Conservation (phyloP, 2,113 vertebrate genomes). For the Antechinus flavipes region DNA sequence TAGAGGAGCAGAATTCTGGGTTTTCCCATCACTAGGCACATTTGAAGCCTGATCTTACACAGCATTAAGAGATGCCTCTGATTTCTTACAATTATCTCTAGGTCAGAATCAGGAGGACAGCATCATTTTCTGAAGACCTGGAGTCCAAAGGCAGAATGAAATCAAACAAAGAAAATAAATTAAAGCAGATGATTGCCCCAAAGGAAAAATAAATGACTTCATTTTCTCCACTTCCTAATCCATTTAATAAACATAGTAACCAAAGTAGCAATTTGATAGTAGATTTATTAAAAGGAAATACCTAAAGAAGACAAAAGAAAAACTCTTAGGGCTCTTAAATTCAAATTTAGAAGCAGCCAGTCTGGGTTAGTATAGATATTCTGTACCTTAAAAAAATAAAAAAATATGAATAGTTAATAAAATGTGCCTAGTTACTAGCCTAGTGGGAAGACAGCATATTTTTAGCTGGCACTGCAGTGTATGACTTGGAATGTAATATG, state of each 20-base stretch:
- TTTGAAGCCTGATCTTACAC: background rate
- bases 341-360: conserved; percentile 28
- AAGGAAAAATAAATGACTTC: conserved; percentile 24
- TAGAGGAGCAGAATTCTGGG: conserved; percentile 25
- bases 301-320: conserved; percentile 53
- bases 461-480: conserved; percentile 14
- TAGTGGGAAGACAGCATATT: conserved; percentile 19
- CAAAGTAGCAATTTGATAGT: conserved; percentile 20
- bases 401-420: conserved; percentile 45
- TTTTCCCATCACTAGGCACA: conserved; percentile 8
- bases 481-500: background rate
- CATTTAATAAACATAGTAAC: conserved; percentile 65
- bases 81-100: background rate
- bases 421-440: background rate
- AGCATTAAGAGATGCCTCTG: background rate
- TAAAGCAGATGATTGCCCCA: background rate
- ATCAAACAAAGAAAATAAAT: conserved; percentile 54
- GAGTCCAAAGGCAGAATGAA: conserved; percentile 33
- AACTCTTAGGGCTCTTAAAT: conserved; percentile 31
- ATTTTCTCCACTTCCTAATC: conserved; percentile 55
- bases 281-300: conserved; percentile 45
- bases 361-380: conserved; percentile 33
- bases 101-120: conserved; percentile 13
- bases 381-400: conserved; percentile 50
- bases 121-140: conserved; percentile 2